Evolutionary conservation across 1,140 invertebrate genomes (phyloP), one percentile per base, ranked within the genome.

Genomic region (Phthorimaea operculella): DNA sequence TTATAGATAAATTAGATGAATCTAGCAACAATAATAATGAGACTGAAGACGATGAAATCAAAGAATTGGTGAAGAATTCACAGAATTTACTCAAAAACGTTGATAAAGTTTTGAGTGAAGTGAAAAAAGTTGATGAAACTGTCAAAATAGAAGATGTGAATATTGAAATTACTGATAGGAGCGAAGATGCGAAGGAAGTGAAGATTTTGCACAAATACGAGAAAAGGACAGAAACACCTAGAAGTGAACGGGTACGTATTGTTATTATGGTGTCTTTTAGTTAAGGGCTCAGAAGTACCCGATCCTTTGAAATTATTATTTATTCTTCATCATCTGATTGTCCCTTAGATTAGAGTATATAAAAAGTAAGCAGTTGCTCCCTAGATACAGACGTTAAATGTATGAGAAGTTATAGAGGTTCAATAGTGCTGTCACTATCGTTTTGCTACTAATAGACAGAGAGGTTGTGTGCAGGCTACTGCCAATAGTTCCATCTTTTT

Each of bases 71-170:
- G 42, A 64, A 68, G 8, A 87, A 85, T 54, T 86, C 85, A 5
- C 81, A 87, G 54, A 82, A 74, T 47, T 51, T 87, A 50, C 55
- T 87, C 51, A 51, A 68, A 21, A 83, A 85, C 62, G 85, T 87
- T 1, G 82, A 86, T 57, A 76, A 72, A 56, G 83, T 67, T 3
- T 60, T 87, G 58, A 70, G 67, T 18, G 79, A 83, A 21, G 59
- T 60, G 12, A 66, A 64, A n/a, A 63, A 21, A 14, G 50, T 66
- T 52, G 62, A 48, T 56, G 51, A 57, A 14, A 14, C 42, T 18
- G 42, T 45, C 10, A 45, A 45, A 45, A 45, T 45, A 8, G 6
- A 45, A 47, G 16, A 14, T 16, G 44, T 47, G 1, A 39, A 28
- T 28, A 28, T 28, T 28, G 39, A 42, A 42, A 14, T 14, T 4